Percentiles rank a stretch among this genome's conserved stretches.
phyloP scores from a whole-genome alignment of 2,113 vertebrate species.

The Plecotus auritus region DNA sequence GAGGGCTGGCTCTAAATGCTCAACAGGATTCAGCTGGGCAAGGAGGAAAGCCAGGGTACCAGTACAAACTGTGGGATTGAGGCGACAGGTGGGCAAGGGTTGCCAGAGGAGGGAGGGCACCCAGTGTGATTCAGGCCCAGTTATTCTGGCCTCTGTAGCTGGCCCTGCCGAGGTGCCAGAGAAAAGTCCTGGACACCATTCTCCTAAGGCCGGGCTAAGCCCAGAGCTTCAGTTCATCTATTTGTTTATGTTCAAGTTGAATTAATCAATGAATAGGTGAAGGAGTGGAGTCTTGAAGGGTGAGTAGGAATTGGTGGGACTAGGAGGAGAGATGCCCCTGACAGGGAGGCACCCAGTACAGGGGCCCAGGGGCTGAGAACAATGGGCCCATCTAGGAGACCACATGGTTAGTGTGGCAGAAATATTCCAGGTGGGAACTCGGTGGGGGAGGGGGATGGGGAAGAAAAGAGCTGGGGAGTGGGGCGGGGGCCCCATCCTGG shows the following conservation, averaged over 20 bases:
- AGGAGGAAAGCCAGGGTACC: not conserved
- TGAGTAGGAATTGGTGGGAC: not conserved
- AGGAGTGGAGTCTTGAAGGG: not conserved
- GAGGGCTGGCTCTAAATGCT: not conserved
- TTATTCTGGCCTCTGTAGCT: not conserved
- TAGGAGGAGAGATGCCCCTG: not conserved
- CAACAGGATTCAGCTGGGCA: not conserved
- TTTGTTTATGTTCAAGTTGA: not conserved
- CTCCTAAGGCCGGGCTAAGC: not conserved
- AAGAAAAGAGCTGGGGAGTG: not conserved
- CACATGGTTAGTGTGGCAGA: accelerated
- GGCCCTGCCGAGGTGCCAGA: not conserved
- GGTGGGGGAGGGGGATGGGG: not conserved
- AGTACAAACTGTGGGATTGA: not conserved
- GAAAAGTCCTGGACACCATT: not conserved
- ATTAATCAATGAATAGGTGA: not conserved
- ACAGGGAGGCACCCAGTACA: not conserved
- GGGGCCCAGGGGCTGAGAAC: not conserved
- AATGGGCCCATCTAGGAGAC: not conserved
- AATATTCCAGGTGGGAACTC: not conserved
- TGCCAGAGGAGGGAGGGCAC: not conserved
- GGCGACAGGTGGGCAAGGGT: accelerated
- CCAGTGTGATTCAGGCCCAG: not conserved
- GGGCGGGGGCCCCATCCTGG: not conserved
- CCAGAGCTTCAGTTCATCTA: not conserved